Base-by-base conservation (phyloP, 2,797 vertebrate genomes). In the Geotrypetes seraphini region DNA sequence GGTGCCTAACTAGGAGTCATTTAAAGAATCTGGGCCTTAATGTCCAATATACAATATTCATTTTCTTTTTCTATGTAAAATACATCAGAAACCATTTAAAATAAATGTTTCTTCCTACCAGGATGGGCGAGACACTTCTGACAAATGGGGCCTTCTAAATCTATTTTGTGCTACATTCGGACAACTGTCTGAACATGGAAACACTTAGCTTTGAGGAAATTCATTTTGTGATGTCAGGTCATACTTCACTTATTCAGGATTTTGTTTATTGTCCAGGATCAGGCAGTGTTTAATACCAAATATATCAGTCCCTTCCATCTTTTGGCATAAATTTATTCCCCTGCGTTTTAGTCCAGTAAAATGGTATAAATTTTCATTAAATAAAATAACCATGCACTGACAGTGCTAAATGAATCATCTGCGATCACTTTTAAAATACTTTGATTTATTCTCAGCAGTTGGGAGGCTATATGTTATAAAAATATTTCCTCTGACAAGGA, bases 401-500 rank as follows among this genome's bases (percentile, higher is more conserved):
- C 59, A 70, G 26, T 17, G 34, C 20, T 50, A 60, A 66, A 67
- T 62, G 44, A 66, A 62, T 78, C 29, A 59, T 55, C 31, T 55
- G 23, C 46, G 66, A 47, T 65, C 32, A 38, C 40, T 68, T 72
- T 63, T 50, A 43, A 76, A 68, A 66, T 41, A 25, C 12, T 50
- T n/a, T 55, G 33, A 68, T 71, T 69, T 74, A 66, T 60, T 57
- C 39, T 32, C 36, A 55, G 22, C 20, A 32, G 33, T 64, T 61
- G 33, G 49, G 60, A 62, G 30, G 13, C 12, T 51, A 19, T 41
- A 50, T 30, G 36, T 57, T 67, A 57, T 42, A 49, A 61, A 66
- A 76, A 73, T 56, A 65, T 51, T 73, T 73, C 61, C 58, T 47
- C 37, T 67, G 60, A 63, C 55, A 62, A 51, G 25, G 42, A 65